Evolutionary conservation across 2,888 invertebrate species (phyloP).

Genomic region (Alcis repandata): DNA sequence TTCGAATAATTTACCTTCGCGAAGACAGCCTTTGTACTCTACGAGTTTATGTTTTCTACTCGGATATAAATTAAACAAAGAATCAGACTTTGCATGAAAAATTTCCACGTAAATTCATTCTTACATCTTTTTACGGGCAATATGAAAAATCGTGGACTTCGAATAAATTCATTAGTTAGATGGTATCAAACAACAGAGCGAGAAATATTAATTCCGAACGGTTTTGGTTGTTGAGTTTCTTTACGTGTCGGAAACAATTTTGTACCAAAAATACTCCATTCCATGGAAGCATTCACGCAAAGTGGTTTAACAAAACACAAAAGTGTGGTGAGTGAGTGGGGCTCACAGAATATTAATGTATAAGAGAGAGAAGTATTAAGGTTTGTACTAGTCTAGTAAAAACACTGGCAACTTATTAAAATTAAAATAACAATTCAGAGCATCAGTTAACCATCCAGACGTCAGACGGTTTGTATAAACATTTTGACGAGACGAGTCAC

Average conservation of each 20-base stretch:
- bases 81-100: not conserved
- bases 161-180: not conserved
- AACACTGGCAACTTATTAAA: no score
- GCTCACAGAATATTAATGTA: not conserved
- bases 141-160: not conserved
- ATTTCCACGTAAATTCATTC: not conserved
- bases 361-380: not conserved
- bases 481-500: no score
- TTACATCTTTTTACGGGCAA: not conserved
- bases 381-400: no score
- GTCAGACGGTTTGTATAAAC: no score
- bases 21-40: not conserved
- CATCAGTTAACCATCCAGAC: no score
- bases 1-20: not conserved
- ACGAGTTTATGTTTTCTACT: not conserved
- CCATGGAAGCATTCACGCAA: slow-evolving; percentile 51
- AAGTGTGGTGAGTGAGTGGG: slow-evolving; percentile 40
- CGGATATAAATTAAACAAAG: not conserved
- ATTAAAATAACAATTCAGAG: no score
- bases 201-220: slow-evolving; percentile 15
- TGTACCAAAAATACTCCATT: slow-evolving; percentile 18
- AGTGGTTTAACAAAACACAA: slow-evolving; percentile 46
- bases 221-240: slow-evolving; percentile 14
- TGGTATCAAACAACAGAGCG: slow-evolving; percentile 6
- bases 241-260: slow-evolving; percentile 14